Evolutionary conservation across 2,888 invertebrate genomes (phyloP).

Genomic region (Linnaemya tessellans): DNA sequence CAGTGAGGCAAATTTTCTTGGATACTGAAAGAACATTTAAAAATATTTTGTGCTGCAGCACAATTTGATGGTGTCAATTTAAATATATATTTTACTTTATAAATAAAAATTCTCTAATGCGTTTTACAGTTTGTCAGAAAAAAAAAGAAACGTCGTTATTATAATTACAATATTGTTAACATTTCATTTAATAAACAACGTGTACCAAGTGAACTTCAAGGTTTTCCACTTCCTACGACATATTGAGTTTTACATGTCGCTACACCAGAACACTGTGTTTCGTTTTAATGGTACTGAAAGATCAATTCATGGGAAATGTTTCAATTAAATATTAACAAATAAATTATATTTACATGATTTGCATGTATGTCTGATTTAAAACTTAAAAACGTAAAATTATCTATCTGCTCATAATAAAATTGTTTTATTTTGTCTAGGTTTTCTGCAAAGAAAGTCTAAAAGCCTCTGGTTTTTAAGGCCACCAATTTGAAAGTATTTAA

Average conservation of each 20-base stretch:
- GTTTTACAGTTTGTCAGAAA: slow-evolving; percentile 15
- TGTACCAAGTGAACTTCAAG: slow-evolving; percentile 61
- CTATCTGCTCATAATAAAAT: background rate
- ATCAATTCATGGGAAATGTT: slow-evolving; percentile 47
- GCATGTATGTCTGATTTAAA: background rate
- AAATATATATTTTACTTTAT: background rate
- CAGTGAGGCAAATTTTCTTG: slow-evolving; percentile 18
- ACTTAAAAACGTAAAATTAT: background rate
- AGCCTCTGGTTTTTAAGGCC: background rate
- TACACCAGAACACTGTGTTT: slow-evolving; percentile 1
- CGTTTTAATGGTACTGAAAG: slow-evolving; percentile 22
- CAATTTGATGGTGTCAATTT: no score
- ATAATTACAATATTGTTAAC: slow-evolving; percentile 62
- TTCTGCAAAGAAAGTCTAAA: background rate
- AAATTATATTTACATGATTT: background rate
- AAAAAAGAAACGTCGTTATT: slow-evolving; percentile 28
- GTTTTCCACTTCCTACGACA: slow-evolving; percentile 68
- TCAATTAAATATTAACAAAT: slow-evolving; percentile 19
- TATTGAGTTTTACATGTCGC: slow-evolving; percentile 13
- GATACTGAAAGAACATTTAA: background rate
- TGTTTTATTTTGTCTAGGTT: background rate
- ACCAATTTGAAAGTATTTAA: no score
- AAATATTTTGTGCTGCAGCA: no score
- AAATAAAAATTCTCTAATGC: slow-evolving; percentile 23
- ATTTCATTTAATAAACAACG: slow-evolving; percentile 48